phyloP scores from a whole-genome alignment of 2,113 vertebrate genomes.

The Emydocephalus ijimae region DNA sequence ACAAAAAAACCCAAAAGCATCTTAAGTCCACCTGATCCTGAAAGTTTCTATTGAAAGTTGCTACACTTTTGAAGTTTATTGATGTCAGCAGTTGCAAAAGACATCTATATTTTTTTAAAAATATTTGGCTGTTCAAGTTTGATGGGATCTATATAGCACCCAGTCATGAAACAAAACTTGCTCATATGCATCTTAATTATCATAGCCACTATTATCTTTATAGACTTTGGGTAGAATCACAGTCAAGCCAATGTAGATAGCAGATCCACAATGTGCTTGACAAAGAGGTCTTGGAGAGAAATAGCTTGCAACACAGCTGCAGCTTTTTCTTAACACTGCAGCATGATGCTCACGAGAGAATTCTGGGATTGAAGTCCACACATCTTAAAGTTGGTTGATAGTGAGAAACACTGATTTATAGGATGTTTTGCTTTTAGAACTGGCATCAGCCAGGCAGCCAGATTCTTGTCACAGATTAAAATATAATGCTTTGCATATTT shows the following conservation, averaged over 20 bases:
- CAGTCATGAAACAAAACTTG: neutral
- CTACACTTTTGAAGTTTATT: neutral
- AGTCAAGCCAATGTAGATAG: neutral
- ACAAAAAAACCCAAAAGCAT: neutral
- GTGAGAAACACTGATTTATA: neutral
- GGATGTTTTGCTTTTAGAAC: neutral
- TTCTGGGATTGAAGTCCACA: neutral
- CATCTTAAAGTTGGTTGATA: neutral
- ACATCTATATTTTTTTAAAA: neutral
- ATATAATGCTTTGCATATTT: neutral
- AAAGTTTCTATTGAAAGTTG: neutral
- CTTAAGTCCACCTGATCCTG: neutral
- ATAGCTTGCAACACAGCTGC: neutral
- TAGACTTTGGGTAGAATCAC: neutral
- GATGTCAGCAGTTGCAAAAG: neutral
- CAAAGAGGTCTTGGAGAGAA: neutral
- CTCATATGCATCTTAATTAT: neutral
- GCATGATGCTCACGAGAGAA: neutral
- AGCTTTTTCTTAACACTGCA: neutral
- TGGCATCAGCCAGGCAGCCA: neutral
- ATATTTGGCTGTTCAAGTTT: neutral
- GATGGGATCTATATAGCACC: neutral
- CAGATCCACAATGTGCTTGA: neutral
- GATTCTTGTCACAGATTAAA: neutral
- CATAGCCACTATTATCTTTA: neutral